Evolutionary conservation across 2,797 vertebrate genomes (phyloP), one percentile per base, ranked within the genome.

Genomic region (Dipus sagitta): DNA sequence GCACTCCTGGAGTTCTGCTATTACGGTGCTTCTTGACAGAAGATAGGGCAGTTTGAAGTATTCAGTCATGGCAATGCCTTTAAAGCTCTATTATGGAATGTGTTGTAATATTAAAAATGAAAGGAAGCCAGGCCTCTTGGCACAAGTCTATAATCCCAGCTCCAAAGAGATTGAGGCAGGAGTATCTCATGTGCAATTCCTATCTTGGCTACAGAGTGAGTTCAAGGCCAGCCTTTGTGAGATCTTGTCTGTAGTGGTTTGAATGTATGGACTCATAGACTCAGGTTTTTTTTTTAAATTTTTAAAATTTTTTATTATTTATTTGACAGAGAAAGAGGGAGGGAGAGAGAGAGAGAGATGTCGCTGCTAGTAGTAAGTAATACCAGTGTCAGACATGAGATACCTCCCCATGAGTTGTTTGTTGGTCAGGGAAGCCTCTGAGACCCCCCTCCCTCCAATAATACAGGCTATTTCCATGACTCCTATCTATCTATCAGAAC

Each of bases 1-100:
- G 11, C 2, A 15, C 15, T 23, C 6, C 4, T 2, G 3, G 47
- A 81, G 1, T 8, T 34, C 60, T 28, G 0, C 8, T 52, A 2
- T 91, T 64, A 76, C 21, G 14, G 30, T 30, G 4, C 70, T 12
- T 58, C 24, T 72, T 88, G 34, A 2, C 11, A 79, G 78, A 77
- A 81, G 8, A 80, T 14, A 52, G 32, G 17, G 52, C 30, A 52
- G 60, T 60, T n/a, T 84, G 68, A 80, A 77, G 68, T 54, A 47
- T 67, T 67, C 34, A 88, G 81, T 6, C 3, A 47, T 23, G 32
- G 1, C 17, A 65, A 2, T 65, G 60, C 12, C 65, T 88, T 87
- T 78, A 60, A 78, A 72, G 54, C 64, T 58, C 11, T 65, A 42
- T n/a, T 71, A n/a, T 30, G 18, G 21, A 30, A 83, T 65, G 54